phyloP scores from a whole-genome alignment of 1,140 invertebrate genomes.

The Micrasema minimum region DNA sequence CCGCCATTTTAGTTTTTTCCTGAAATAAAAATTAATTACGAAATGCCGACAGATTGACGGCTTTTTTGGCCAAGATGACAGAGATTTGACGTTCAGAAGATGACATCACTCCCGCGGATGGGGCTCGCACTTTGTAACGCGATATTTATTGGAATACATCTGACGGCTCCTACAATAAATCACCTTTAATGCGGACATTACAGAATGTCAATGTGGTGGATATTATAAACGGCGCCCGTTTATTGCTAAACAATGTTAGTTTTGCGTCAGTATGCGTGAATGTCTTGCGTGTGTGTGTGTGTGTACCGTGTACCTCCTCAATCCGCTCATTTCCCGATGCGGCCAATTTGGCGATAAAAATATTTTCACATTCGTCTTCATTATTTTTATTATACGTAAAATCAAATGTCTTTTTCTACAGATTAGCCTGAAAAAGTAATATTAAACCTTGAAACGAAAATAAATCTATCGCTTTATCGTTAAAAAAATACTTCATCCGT shows the following conservation, averaged over 20 bases:
- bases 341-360: conserved; percentile 24
- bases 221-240: conserved; percentile 36
- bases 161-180: conserved; percentile 47
- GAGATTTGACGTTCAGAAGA: conserved; percentile 46
- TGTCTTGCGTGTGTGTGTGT: conserved; percentile 5
- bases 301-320: neutral
- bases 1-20: conserved; percentile 41
- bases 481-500: neutral
- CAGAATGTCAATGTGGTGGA: conserved; percentile 41
- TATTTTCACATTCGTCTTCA: conserved; percentile 30
- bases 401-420: conserved; percentile 18
- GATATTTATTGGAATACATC: conserved; percentile 52
- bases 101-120: conserved; percentile 42
- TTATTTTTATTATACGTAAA: conserved; percentile 31
- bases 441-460: conserved; percentile 11
- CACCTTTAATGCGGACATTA: conserved; percentile 46
- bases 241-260: conserved; percentile 35
- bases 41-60: conserved; percentile 45
- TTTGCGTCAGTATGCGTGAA: neutral
- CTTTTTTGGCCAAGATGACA: conserved; percentile 35
- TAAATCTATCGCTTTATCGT: conserved; percentile 21
- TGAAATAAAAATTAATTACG: conserved; percentile 49
- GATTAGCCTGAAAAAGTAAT: conserved; percentile 14
- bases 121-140: conserved; percentile 36
- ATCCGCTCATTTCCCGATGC: neutral